These are phyloP conservation scores for Hemistola chrysoprasaria DNA, from an alignment of 2,888 invertebrate genomes.

Conservation along the genomic window DNA sequence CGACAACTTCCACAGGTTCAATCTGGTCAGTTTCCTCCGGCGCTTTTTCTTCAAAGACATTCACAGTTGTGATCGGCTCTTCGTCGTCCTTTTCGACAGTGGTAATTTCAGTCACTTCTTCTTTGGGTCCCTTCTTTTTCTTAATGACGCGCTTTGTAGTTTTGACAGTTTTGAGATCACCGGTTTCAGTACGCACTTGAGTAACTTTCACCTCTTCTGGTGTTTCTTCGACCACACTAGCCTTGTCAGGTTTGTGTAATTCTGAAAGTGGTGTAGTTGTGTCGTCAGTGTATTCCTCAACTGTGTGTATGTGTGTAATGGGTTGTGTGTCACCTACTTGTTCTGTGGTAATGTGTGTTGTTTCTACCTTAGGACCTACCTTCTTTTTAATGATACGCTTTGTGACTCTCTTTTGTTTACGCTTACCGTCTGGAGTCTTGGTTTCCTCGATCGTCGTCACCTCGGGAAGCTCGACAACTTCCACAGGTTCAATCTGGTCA, in stretches of 20 bases:
- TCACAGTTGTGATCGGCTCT: constrained; percentile 18
- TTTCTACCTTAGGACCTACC: constrained; percentile 40
- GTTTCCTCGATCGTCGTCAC: constrained; percentile 49
- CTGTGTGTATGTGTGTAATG: constrained; percentile 47
- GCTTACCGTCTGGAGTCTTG: constrained; percentile 36
- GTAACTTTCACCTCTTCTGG: constrained; percentile 23
- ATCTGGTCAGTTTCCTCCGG: constrained; percentile 14
- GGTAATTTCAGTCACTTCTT: constrained; percentile 31
- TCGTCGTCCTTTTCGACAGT: constrained; percentile 25
- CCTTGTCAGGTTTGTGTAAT: constrained; percentile 16
- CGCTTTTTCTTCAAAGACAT: constrained; percentile 41
- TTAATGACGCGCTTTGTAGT: constrained; percentile 40
- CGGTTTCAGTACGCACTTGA: constrained; percentile 40
- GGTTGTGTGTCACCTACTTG: constrained; percentile 35
- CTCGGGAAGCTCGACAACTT: constrained; percentile 35
- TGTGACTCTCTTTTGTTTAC: constrained; percentile 44
- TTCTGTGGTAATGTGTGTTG: constrained; percentile 29
- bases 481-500: constrained; percentile 22
- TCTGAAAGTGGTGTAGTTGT: constrained; percentile 25
- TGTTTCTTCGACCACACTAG: constrained; percentile 22
- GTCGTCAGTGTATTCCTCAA: constrained; percentile 37
- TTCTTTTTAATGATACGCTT: constrained; percentile 46
- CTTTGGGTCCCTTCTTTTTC: constrained; percentile 36
- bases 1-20: constrained; percentile 16
- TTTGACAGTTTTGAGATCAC: constrained; percentile 27